A percentile compares a stretch with the other conserved stretches of the same genome.
Conservation (phyloP, 30 jellyfish, hydroid and myxozoan genomes). For the Rhopilema esculentum region DNA sequence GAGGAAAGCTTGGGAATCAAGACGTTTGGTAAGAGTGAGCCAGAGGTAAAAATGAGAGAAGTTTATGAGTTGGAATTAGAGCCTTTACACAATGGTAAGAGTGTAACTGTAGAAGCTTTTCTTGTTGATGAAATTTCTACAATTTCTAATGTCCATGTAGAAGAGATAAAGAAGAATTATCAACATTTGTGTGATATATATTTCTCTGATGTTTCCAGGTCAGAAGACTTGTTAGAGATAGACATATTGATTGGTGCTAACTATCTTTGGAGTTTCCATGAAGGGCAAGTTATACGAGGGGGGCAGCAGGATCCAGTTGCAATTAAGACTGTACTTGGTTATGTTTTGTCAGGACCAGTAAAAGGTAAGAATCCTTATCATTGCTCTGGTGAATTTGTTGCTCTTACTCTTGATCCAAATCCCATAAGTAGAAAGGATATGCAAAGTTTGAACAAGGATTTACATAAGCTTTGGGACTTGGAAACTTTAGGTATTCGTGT, state of each 20-base stretch:
- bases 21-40: constrained; percentile 63
- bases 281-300: constrained; percentile 49
- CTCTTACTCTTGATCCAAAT: constrained; percentile 10
- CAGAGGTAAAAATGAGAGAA: constrained; percentile 53
- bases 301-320: constrained; percentile 75
- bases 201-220: constrained; percentile 56
- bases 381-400: not conserved
- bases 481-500: constrained; percentile 53
- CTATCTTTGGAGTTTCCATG: constrained; percentile 37
- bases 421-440: not conserved
- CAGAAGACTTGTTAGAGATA: constrained; percentile 30
- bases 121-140: constrained; percentile 58
- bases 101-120: constrained; percentile 54
- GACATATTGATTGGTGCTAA: constrained; percentile 30
- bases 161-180: constrained; percentile 26
- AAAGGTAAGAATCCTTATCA: constrained; percentile 18
- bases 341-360: constrained; percentile 49
- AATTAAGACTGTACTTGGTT: constrained; percentile 56
- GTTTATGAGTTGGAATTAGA: constrained; percentile 39
- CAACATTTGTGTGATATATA: constrained; percentile 4
- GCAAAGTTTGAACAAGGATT: constrained; percentile 10
- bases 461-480: constrained; percentile 59
- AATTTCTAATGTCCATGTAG: constrained; percentile 48
- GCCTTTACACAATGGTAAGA: constrained; percentile 22
- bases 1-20: constrained; percentile 58